Conservation (phyloP, 2,113 vertebrate genomes). For the Neotragus moschatus region DNA sequence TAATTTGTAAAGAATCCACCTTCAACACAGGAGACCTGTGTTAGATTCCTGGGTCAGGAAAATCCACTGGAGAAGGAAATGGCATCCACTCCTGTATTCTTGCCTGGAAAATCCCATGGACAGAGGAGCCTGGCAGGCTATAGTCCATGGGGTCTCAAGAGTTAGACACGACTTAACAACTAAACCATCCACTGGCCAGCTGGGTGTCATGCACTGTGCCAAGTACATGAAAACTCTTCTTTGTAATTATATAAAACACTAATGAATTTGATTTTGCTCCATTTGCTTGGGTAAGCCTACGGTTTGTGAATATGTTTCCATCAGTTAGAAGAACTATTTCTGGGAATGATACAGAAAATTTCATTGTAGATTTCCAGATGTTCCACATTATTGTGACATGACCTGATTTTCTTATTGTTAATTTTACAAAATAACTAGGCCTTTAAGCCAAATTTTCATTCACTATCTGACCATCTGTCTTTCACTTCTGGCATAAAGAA, state of each 20-base stretch:
- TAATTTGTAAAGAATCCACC: neutral
- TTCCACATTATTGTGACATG: neutral
- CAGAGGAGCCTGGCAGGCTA: neutral
- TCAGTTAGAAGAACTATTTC: neutral
- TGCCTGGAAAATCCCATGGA: neutral
- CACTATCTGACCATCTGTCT: neutral
- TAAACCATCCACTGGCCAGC: neutral
- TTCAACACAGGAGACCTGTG: neutral
- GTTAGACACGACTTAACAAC: neutral
- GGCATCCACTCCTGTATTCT: neutral
- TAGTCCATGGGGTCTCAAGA: neutral
- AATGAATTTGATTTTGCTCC: neutral
- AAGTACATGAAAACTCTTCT: neutral
- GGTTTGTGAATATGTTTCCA: neutral
- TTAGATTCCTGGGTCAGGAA: neutral
- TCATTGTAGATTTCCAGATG: neutral
- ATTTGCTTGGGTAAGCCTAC: neutral
- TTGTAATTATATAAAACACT: neutral
- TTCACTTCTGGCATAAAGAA: constrained; percentile 2
- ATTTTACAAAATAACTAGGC: constrained; percentile 31
- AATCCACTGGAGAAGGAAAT: neutral
- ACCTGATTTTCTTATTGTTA: neutral
- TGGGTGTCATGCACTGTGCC: neutral
- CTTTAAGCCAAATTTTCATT: constrained; percentile 40
- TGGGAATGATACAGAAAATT: neutral